Conservation (phyloP, 2,888 invertebrate species). For the Petrolisthes cinctipes region DNA sequence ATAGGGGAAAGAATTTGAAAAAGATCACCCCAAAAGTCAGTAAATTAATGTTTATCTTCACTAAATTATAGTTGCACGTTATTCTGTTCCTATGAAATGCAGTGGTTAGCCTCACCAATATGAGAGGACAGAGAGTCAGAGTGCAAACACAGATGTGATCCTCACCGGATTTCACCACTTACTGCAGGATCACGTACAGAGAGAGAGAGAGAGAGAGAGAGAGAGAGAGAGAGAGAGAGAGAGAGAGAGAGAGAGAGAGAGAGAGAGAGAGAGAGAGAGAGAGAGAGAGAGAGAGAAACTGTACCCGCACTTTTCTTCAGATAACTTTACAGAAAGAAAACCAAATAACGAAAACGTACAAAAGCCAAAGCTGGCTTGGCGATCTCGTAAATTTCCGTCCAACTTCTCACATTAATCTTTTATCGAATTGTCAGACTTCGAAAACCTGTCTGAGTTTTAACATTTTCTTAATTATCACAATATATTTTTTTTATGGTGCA, state of each 20-base stretch:
- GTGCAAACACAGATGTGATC: no score
- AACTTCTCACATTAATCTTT: conserved; percentile 18
- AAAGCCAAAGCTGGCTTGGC: not conserved
- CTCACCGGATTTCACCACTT: no score
- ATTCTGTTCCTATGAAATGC: no score
- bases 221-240: not conserved
- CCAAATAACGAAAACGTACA: not conserved
- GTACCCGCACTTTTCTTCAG: not conserved
- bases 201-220: not conserved
- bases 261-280: not conserved
- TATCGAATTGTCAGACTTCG: conserved; percentile 12
- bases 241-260: not conserved
- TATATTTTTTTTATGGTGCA: no score
- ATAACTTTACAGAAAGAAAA: not conserved
- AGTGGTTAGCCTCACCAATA: no score
- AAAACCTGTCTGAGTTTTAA: not conserved
- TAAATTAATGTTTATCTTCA: no score
- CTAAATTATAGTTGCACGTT: no score
- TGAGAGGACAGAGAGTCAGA: no score
- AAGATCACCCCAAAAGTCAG: no score
- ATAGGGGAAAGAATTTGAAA: no score
- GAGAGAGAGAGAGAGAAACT: not conserved
- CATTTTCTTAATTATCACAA: not conserved
- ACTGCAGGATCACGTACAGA: not conserved
- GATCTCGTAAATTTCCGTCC: conserved; percentile 13